Conservation (phyloP, 2,113 vertebrate genomes). For the Catharus bicknelli region DNA sequence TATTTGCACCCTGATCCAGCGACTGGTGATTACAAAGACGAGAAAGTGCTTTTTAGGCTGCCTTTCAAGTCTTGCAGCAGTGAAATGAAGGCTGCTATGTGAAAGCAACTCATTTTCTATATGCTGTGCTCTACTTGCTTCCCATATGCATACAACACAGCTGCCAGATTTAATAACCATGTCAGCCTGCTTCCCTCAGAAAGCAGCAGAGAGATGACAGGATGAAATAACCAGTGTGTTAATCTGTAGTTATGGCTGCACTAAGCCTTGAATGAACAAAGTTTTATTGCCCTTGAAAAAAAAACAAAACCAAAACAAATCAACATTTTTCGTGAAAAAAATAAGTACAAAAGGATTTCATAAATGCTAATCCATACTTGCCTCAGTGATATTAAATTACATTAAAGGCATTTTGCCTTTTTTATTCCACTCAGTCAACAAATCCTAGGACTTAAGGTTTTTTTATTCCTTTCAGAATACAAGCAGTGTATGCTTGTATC, state of each 20-base stretch:
- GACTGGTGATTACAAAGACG: neutral
- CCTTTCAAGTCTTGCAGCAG: conserved; percentile 38
- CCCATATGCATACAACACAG: conserved; percentile 64
- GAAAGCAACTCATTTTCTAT: conserved; percentile 64
- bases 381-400: neutral
- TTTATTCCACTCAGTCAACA: neutral
- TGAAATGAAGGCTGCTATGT: conserved; percentile 32
- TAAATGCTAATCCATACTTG: neutral
- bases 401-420: neutral
- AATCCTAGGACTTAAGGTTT: neutral
- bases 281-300: neutral
- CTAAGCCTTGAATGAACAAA: conserved; percentile 5
- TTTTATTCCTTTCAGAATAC: neutral
- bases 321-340: neutral
- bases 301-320: neutral
- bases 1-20: conserved; percentile 45
- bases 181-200: conserved; percentile 55
- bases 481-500: neutral
- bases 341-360: neutral
- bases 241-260: conserved; percentile 51
- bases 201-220: conserved; percentile 57
- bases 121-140: conserved; percentile 55
- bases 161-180: conserved; percentile 74
- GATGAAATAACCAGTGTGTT: neutral
- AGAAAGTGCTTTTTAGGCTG: conserved; percentile 26